Base-by-base conservation (phyloP, 2,113 vertebrate genomes). In the Rhea americana region DNA sequence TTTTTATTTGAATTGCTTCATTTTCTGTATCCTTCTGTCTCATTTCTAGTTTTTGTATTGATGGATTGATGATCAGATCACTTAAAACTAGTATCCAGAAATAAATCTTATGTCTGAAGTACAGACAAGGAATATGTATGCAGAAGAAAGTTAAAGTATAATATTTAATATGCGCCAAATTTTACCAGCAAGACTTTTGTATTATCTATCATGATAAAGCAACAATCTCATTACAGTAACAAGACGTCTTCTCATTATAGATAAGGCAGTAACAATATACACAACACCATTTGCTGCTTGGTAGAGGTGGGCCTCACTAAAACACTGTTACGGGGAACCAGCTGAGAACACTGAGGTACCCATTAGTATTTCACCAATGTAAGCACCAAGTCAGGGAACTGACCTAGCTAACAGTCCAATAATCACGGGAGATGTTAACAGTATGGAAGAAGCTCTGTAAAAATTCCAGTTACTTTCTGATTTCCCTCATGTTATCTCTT, bases 401-500 rank as follows among this genome's bases (percentile, higher is more conserved):
- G n/a, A 6, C 86, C 24, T 56, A 61, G 30, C 32, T 14, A 48
- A 61, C 28, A 56, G 11, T 21, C 35, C 50, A 87, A 47, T 37
- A 79, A 43, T 15, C 4, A 47, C 32, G 45, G 24, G 55, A 82
- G 77, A 58, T 8, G 58, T 8, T 47, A 35, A 67, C 3, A 48
- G 28, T 6, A 37, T 11, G 82, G 77, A 92, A 90, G 32, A 3
- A 76, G 9, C 16, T 41, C 66, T 79, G 74, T 74, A 93, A 94
- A 95, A 94, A 91, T 89, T 87, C 90, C 92, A 47, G 50, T 71
- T 90, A 30, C 81, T 82, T 89, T 94, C 88, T 89, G 83, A 96
- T 88, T 94, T 85, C 47, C 9, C 41, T 93, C 53, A 45, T n/a
- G 71, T 95, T 96, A 95, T 95, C 95, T 89, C 65, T 39, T 37